Evolutionary conservation across 2,113 vertebrate species (phyloP), one percentile per base, ranked within the genome.

Genomic region (Cervus canadensis): DNA sequence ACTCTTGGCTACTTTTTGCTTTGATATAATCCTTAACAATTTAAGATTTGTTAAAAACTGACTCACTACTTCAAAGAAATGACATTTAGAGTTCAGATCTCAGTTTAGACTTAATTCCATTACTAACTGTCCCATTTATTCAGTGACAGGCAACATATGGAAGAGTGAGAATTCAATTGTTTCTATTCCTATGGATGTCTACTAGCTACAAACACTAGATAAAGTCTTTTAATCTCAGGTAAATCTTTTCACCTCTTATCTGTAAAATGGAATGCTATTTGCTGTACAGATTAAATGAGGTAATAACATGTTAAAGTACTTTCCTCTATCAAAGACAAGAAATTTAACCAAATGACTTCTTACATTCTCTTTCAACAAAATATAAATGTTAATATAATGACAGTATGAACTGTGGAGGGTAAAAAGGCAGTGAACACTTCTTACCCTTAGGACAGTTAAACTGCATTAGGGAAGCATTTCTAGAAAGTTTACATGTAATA

Each of bases 1-100:
- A 93, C 6, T 40, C 60, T 48, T 83, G 36, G 25, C 62, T 88
- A 76, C 14, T 64, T 92, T 45, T 48, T 88, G 3, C 14, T 83
- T 60, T 91, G 23, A 26, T 74, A 76, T 6, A 91, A 94, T 56
- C 45, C 36, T 87, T 30, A 48, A 30, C 64, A 96, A 76, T 36
- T 45, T 82, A 89, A 91, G 54, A 87, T 87, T 43, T 81, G 16
- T 43, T 84, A 81, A 94, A n/a, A 67, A 71, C 50, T 71, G 33
- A 96, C 21, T 45, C 17, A 17, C 45, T 93, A 87, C 92, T 94
- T 91, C 74, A 94, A 95, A 89, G 56, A 85, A 89, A 89, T 85
- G n/a, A 78, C 15, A 79, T 6, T 33, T 52, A 60, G 43, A 88
- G 87, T 60, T 56, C 83, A 88, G 30, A 88, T 82, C 82, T 87